Conservation (phyloP, 2,888 invertebrate species). For the Cryptocheilus praepositus region DNA sequence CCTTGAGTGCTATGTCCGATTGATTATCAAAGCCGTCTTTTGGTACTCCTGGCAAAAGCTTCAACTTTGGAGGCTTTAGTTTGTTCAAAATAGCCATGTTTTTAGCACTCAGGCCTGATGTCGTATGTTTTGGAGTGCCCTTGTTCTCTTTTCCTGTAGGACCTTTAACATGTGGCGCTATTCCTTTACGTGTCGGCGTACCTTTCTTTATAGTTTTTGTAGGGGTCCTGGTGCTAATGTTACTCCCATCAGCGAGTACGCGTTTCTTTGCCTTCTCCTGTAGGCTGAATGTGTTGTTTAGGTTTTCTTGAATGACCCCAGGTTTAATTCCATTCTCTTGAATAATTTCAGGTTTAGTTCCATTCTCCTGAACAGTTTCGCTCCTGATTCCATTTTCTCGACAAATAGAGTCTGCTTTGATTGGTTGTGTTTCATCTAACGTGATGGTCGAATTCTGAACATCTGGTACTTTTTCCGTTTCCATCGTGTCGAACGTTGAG, state of each 20-base stretch:
- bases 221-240: constrained; percentile 51
- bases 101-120: constrained; percentile 65
- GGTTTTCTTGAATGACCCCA: background rate
- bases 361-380: background rate
- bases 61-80: constrained; percentile 62
- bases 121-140: constrained; percentile 34
- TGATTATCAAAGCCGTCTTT: constrained; percentile 26
- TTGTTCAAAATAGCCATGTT: constrained; percentile 70
- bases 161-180: constrained; percentile 15
- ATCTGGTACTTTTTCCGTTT: background rate
- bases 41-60: constrained; percentile 33
- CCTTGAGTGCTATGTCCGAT: constrained; percentile 51
- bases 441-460: constrained; percentile 48
- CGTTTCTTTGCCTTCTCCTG: constrained; percentile 59
- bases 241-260: constrained; percentile 64
- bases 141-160: constrained; percentile 66
- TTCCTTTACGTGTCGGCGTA: constrained; percentile 42
- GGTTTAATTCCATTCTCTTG: background rate
- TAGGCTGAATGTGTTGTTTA: constrained; percentile 57
- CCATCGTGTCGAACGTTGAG: constrained; percentile 33
- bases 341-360: background rate
- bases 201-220: constrained; percentile 61
- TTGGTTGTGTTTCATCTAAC: constrained; percentile 27
- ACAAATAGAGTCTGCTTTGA: background rate
- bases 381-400: background rate